Conservation (phyloP, 1,140 invertebrate species). For the Watersipora subatra region DNA sequence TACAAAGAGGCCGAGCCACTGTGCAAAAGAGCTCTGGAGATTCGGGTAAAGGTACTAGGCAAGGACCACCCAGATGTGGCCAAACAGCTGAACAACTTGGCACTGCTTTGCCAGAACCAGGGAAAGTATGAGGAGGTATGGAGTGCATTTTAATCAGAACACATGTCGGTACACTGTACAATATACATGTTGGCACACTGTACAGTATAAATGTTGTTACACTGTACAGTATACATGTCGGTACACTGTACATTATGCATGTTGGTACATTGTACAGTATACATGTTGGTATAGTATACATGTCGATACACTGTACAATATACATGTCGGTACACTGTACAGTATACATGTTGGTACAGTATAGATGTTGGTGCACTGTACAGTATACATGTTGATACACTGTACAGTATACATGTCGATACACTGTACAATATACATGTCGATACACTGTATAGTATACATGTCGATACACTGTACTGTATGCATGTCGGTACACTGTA, state of each 20-base stretch:
- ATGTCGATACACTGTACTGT: too few species aligned
- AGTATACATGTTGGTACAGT: too few species aligned
- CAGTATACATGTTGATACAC: too few species aligned
- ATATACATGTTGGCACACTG: not conserved
- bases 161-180: too few species aligned
- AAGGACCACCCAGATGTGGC: conserved; percentile 98
- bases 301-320: not conserved
- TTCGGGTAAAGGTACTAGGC: conserved; percentile 88
- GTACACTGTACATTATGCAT: not conserved
- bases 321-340: too few species aligned
- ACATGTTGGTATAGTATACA: not conserved
- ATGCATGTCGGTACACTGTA: not conserved
- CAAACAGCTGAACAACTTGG: conserved; percentile 97
- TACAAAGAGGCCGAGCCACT: conserved; percentile 53
- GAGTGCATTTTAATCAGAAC: too few species aligned
- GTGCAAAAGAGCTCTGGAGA: conserved; percentile 93
- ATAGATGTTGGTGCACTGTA: too few species aligned
- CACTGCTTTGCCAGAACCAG: conserved; percentile 93
- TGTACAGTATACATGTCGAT: too few species aligned
- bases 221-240: not conserved
- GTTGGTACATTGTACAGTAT: too few species aligned
- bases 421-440: not conserved
- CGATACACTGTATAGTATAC: not conserved
- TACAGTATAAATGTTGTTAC: too few species aligned
- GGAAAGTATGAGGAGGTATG: conserved; percentile 46